Evolutionary conservation across 2,797 vertebrate species (phyloP), one percentile per base, ranked within the genome.

Genomic region (Tapera naevia): DNA sequence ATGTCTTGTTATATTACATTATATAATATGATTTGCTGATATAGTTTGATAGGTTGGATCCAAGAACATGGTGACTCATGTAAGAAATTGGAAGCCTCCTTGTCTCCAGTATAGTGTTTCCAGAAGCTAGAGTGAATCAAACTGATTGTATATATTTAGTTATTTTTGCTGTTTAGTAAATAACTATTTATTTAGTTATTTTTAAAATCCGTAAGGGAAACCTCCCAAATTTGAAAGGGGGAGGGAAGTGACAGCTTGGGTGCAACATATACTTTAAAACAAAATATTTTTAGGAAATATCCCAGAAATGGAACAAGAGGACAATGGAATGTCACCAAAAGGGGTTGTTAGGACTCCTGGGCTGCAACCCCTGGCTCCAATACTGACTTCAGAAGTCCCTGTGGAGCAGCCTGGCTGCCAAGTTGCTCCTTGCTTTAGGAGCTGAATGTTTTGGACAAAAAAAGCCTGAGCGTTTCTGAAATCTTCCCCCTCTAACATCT

Each of bases 11-110:
- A 83, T 51, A 93, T 97, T 94, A 96, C 89, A 89, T 94, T 92
- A 95, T 83, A 75, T 92, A 96, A 96, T 88, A 75, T 92, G 95
- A 96, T 97, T 94, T 91, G 92, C 90, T 93, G 94, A 95, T 96
- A 89, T 0, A 88, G 75, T 93, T 89, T 94, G 96, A 96, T 93
- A 93, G 93, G 84, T 87, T 95, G 94, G 86, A 95, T 92, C 72
- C 94, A 93, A 96, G 92, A 97, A 95, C 96, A 94, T 89, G 76
- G 90, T 96, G 95, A 97, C 88, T 96, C 95, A 96, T 87, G 95
- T 89, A 92, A 81, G 91, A 92, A 96, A 94, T 60, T 92, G 82
- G 92, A 96, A 95, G 93, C 92, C 69, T 92, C 53, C 67, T 76
- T 86, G 74, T 94, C 84, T 87, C 79, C 50, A 74, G 46, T 75